Evolutionary conservation across 1,140 invertebrate genomes (phyloP).

Genomic region (Brachionus paranguensis): DNA sequence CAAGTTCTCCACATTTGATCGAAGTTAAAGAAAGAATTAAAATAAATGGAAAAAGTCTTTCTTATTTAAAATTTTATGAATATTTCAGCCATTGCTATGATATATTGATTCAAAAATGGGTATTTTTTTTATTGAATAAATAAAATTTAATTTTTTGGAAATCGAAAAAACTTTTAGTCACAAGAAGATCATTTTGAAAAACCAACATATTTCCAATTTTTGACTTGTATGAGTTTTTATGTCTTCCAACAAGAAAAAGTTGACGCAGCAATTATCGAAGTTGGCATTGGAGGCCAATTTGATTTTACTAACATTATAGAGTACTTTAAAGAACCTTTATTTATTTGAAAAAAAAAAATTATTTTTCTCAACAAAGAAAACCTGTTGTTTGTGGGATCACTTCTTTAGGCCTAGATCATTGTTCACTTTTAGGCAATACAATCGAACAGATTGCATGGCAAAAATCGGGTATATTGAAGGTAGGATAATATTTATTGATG

Average conservation of each 20-base stretch:
- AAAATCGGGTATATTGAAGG: conserved; percentile 92
- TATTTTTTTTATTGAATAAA: neutral
- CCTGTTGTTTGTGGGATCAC: conserved; percentile 80
- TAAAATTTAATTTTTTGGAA: neutral
- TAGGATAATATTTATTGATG: conserved; percentile 34
- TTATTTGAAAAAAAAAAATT: neutral
- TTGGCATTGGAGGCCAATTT: conserved; percentile 89
- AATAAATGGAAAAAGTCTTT: conserved; percentile 74
- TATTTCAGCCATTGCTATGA: conserved; percentile 67
- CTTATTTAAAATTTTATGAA: conserved; percentile 66
- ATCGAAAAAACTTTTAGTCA: conserved; percentile 11
- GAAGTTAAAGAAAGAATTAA: conserved; percentile 84
- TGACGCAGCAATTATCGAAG: conserved; percentile 89
- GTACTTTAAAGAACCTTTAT: conserved; percentile 52
- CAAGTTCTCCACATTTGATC: conserved; percentile 85
- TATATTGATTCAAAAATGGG: conserved; percentile 5
- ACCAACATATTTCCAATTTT: conserved; percentile 88
- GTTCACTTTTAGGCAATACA: conserved; percentile 70
- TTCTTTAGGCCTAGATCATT: conserved; percentile 83
- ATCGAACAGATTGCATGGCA: conserved; percentile 82
- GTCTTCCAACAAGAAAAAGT: conserved; percentile 76
- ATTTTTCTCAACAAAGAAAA: conserved; percentile 54
- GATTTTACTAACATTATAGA: conserved; percentile 88
- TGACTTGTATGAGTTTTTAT: conserved; percentile 83
- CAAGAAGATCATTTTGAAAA: conserved; percentile 56